Evolutionary conservation across 2,888 invertebrate genomes (phyloP).

Genomic region (Dasypolia templi): DNA sequence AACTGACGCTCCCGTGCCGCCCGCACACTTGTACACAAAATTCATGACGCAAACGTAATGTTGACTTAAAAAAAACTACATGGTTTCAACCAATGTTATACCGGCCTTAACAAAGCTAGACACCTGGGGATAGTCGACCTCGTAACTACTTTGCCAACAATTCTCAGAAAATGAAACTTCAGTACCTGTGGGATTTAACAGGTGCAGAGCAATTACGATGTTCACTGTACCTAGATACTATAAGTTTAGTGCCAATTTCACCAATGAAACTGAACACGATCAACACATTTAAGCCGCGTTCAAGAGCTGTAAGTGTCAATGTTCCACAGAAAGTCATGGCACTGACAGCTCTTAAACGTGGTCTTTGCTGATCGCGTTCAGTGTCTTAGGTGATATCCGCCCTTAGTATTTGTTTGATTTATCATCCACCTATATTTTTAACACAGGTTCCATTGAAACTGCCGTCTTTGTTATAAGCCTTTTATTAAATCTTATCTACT

Average conservation of each 20-base stretch:
- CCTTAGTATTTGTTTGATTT: background rate
- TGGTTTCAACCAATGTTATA: background rate
- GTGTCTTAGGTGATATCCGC: no score
- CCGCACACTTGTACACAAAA: background rate
- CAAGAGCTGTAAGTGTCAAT: no score
- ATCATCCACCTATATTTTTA: background rate
- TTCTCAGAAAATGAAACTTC: background rate
- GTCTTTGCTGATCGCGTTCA: no score
- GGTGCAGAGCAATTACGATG: background rate
- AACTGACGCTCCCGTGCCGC: no score
- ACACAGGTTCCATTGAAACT: conserved; percentile 46
- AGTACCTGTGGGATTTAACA: no score
- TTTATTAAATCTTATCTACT: conserved; percentile 58
- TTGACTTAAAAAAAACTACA: background rate
- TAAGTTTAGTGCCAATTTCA: no score
- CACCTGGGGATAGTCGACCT: background rate
- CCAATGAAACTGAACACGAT: no score
- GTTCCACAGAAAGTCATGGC: no score
- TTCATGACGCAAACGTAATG: background rate
- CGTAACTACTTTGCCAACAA: background rate
- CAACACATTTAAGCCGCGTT: no score
- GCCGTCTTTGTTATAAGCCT: conserved; percentile 44
- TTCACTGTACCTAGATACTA: background rate
- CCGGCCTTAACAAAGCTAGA: no score
- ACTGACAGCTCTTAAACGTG: no score